Evolutionary conservation across 2,797 vertebrate species (phyloP).

Genomic region (Acanthiza pusilla): DNA sequence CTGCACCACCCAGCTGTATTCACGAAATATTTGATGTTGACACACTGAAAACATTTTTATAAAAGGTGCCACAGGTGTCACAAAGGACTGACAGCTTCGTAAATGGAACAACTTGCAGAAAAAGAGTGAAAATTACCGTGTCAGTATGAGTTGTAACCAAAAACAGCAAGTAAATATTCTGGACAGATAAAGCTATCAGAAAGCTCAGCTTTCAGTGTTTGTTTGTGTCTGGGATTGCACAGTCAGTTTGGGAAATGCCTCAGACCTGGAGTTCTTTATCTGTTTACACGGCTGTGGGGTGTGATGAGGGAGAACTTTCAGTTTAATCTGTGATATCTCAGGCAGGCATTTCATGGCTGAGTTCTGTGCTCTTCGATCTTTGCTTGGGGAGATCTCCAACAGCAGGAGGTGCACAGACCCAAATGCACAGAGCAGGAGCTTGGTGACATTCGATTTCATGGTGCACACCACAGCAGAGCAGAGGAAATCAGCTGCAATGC

Average conservation of each 20-base stretch:
- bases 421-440: not conserved
- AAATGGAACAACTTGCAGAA: not conserved
- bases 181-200: not conserved
- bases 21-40: not conserved
- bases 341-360: not conserved
- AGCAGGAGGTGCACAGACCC: not conserved
- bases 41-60: not conserved
- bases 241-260: not conserved
- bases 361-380: not conserved
- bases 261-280: not conserved
- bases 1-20: not conserved
- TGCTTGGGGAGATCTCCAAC: not conserved
- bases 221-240: not conserved
- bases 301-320: not conserved
- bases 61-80: not conserved
- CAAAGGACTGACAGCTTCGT: not conserved
- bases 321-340: not conserved
- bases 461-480: not conserved
- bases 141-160: not conserved
- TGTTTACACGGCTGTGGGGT: not conserved
- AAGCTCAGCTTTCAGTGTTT: not conserved
- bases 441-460: not conserved
- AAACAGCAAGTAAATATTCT: not conserved
- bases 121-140: not conserved
- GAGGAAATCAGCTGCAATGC: not conserved